Evolutionary conservation across 2,888 invertebrate genomes (phyloP), one percentile per base, ranked within the genome.

Genomic region (Monochamus alternatus): DNA sequence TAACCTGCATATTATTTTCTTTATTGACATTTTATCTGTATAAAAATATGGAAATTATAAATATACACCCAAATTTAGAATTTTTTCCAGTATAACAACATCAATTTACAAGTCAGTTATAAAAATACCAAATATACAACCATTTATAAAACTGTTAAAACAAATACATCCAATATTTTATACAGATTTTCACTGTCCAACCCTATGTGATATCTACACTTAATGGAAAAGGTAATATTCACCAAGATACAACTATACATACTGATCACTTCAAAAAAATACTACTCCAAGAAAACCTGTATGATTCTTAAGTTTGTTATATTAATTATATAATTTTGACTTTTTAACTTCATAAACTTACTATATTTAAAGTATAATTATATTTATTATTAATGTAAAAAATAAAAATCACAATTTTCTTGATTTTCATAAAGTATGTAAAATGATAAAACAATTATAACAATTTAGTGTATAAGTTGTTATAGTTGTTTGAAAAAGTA

Each of bases 121-220:
- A 70, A 70, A 70, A 70, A 70, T 70, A 70, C 70, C 70, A 70
- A 70, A 70, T 70, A 70, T 70, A 70, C 62, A 67, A 58, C 67
- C 67, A 52, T 67, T 67, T 67, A 58, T 64, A 64, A 44, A 64
- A 64, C n/a, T 22, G 12, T 43, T 22, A 71, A 71, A 63, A 62
- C 62, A 52, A 62, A 64, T 55, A 62, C 60, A 55, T 74, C 69
- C 74, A 74, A 74, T 74, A 64, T 74, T 74, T 69, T 63, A 74
- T 69, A 74, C 74, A 74, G 74, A 74, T 70, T 69, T 64, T 70
- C 63, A 58, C 38, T 38, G 55, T 58, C 59, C 65, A 58, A 43
- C 55, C 51, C n/a, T 67, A 58, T 14, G 30, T 38, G 7, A 58
- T 67, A 67, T 55, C 43, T 67, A 67, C 58, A 55, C 38, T 44